A percentile compares a stretch with the other conserved stretches of the same genome.
These are phyloP conservation scores for Molanna angustata DNA, from an alignment of 2,888 invertebrate genomes.

Conservation along the genomic window DNA sequence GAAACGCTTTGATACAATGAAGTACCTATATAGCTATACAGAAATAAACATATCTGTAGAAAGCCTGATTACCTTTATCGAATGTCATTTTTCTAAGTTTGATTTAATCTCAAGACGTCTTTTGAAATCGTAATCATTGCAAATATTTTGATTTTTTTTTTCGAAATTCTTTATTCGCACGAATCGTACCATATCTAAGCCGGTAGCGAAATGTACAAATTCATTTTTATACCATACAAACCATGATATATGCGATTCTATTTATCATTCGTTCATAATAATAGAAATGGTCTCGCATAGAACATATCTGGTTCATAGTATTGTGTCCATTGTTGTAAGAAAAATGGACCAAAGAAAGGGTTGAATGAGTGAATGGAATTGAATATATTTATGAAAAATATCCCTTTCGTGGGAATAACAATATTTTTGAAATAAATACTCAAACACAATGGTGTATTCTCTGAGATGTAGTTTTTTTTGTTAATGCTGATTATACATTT, in stretches of 20 bases:
- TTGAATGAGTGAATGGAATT: constrained; percentile 28
- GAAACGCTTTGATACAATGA: too few relatives aligned
- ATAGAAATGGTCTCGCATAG: constrained; percentile 9
- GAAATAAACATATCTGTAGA: too few relatives aligned
- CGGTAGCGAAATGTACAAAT: too few relatives aligned
- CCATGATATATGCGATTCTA: constrained; percentile 23
- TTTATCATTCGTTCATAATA: constrained; percentile 20
- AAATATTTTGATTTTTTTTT: too few relatives aligned
- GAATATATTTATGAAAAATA: constrained; percentile 32
- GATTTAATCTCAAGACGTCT: too few relatives aligned
- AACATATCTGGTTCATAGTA: constrained; percentile 30
- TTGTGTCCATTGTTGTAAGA: constrained; percentile 28
- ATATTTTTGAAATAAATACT: constrained; percentile 32
- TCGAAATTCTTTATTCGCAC: too few relatives aligned
- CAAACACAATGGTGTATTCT: constrained; percentile 16
- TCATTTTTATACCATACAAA: too few relatives aligned
- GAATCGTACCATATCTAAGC: too few relatives aligned
- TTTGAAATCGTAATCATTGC: too few relatives aligned
- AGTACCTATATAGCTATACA: too few relatives aligned
- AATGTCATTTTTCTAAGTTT: too few relatives aligned
- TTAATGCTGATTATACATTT: constrained; percentile 10
- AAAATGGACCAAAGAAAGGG: constrained; percentile 30
- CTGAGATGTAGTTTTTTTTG: constrained; percentile 13
- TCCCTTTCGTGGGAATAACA: constrained; percentile 32
- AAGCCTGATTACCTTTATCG: too few relatives aligned